Conservation (phyloP, 2,797 vertebrate genomes). For the Gastrophryne carolinensis region DNA sequence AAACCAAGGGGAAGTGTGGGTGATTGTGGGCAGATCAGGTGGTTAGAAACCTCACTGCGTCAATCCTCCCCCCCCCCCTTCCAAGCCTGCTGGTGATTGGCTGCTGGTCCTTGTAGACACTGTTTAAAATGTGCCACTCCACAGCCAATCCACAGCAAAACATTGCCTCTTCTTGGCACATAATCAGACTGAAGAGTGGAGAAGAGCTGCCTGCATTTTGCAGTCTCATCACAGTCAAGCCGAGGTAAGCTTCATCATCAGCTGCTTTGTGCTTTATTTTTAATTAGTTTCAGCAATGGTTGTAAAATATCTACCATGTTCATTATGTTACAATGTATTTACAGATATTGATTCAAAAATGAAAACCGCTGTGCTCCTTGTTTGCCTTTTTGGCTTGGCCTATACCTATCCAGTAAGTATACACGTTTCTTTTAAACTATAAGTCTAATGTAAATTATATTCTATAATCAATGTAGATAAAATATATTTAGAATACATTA, state of each 20-base stretch:
- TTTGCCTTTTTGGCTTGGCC: conserved; percentile 65
- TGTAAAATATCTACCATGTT: not conserved
- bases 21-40: conserved; percentile 64
- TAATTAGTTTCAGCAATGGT: not conserved
- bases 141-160: conserved; percentile 19
- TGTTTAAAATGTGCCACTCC: conserved; percentile 69
- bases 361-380: conserved; percentile 63
- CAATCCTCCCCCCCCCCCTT: no score
- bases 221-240: not conserved
- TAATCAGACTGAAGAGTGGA: conserved; percentile 1
- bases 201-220: conserved; percentile 15
- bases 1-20: conserved; percentile 74
- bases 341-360: conserved; percentile 61
- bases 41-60: conserved; percentile 64
- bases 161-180: conserved; percentile 12
- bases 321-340: conserved; percentile 36
- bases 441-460: not conserved
- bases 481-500: not conserved
- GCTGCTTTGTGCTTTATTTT: not conserved
- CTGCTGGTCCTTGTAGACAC: conserved; percentile 53
- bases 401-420: conserved; percentile 69
- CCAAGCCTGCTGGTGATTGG: conserved; percentile 61
- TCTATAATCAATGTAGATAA: not conserved
- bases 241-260: conserved; percentile 59
- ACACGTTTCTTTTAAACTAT: no score